These are phyloP conservation scores for Sisyra nigra DNA, from an alignment of 2,888 invertebrate species.

Conservation along the genomic window DNA sequence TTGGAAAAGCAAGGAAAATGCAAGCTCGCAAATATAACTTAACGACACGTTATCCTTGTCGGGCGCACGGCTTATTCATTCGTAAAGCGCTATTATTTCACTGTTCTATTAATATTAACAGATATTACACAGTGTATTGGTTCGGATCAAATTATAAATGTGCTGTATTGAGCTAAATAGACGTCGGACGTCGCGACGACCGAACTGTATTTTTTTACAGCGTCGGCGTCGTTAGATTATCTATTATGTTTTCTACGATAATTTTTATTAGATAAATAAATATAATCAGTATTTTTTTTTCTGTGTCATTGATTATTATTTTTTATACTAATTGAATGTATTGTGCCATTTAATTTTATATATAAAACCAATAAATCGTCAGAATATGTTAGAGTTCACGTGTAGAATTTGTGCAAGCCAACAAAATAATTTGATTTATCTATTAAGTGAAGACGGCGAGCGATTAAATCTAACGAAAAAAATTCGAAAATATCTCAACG, in stretches of 20 bases:
- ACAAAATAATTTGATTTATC: conserved; percentile 39
- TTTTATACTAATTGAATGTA: not conserved
- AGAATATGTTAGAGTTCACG: conserved; percentile 16
- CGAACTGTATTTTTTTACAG: conserved; percentile 3
- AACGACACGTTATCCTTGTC: too few relatives aligned
- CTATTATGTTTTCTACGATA: not conserved
- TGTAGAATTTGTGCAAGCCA: conserved; percentile 50
- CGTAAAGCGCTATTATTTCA: too few relatives aligned
- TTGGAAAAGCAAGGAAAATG: too few relatives aligned
- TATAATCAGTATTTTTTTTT: not conserved
- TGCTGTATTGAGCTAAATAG: too few relatives aligned
- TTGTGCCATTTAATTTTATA: not conserved
- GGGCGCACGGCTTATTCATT: too few relatives aligned
- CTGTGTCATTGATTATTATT: not conserved
- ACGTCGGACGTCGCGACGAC: conserved; percentile 1
- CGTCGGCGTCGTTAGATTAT: conserved; percentile 5
- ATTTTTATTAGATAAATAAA: not conserved
- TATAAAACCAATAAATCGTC: not conserved
- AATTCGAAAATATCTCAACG: conserved; percentile 49
- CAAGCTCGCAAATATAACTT: too few relatives aligned
- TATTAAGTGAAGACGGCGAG: conserved; percentile 49
- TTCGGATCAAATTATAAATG: too few relatives aligned
- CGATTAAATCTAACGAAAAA: conserved; percentile 45
- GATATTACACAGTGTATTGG: too few relatives aligned
- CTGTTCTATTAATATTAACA: too few relatives aligned